These are phyloP conservation scores for Muraenolepis orangiensis DNA, from an alignment of 2,797 vertebrate genomes.

Conservation along the genomic window DNA sequence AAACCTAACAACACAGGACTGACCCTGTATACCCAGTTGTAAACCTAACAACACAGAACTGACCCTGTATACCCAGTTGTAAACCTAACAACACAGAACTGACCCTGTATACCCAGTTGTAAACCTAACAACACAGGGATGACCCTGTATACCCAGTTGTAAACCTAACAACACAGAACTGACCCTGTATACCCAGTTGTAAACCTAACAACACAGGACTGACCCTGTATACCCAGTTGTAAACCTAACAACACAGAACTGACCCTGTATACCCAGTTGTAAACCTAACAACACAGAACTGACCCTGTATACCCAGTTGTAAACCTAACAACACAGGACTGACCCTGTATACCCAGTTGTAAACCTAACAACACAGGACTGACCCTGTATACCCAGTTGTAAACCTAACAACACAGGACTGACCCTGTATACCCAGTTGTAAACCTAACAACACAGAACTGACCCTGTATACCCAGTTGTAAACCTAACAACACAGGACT, in stretches of 20 bases:
- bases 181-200: too few species aligned
- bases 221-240: too few species aligned
- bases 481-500: neutral
- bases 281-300: neutral
- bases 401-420: neutral
- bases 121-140: neutral
- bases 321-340: too few species aligned
- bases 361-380: neutral
- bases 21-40: neutral
- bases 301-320: too few species aligned
- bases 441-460: too few species aligned
- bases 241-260: neutral
- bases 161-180: neutral
- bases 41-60: neutral
- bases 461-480: too few species aligned
- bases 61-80: too few species aligned
- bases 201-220: too few species aligned
- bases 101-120: too few species aligned
- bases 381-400: neutral
- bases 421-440: too few species aligned
- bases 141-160: neutral
- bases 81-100: too few species aligned
- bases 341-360: too few species aligned
- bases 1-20: neutral
- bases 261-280: neutral